A percentile compares a stretch with the other conserved stretches of the same genome.
Conservation (phyloP, 2,113 vertebrate genomes). For the Edolisoma coerulescens region DNA sequence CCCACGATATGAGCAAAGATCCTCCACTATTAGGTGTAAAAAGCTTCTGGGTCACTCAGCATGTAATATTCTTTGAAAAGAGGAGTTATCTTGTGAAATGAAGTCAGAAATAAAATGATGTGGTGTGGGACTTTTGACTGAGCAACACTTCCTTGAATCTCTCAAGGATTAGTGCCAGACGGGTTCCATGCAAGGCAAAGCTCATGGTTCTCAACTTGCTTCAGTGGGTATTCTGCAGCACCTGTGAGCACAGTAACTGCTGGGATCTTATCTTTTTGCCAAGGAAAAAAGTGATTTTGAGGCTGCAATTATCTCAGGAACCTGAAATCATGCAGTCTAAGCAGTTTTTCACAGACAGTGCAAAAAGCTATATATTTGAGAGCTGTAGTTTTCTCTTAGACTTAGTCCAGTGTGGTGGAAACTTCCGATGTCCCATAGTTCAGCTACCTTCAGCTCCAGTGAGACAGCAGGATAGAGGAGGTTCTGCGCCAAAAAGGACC, state of each 20-base stretch:
- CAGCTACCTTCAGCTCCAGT: background rate
- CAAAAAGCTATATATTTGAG: background rate
- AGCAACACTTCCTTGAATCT: background rate
- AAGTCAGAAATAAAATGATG: background rate
- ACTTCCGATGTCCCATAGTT: fast-evolving
- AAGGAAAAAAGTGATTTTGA: background rate
- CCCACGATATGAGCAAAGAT: background rate
- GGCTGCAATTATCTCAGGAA: background rate
- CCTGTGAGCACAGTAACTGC: background rate
- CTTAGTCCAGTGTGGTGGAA: background rate
- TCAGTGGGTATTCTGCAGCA: background rate
- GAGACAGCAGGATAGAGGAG: background rate
- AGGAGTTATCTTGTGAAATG: background rate
- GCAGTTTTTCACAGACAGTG: background rate
- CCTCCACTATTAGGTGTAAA: background rate
- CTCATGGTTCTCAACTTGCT: background rate
- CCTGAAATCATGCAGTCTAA: background rate
- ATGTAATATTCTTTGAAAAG: background rate
- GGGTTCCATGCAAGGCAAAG: background rate
- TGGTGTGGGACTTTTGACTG: background rate
- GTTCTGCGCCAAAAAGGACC: background rate
- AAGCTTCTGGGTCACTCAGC: background rate
- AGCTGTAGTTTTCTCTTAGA: background rate
- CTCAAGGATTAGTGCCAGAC: background rate
- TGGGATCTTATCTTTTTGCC: background rate